A percentile compares a stretch with the other conserved stretches of the same genome.
phyloP scores from a whole-genome alignment of 1,140 invertebrate species.

The Apis dorsata region DNA sequence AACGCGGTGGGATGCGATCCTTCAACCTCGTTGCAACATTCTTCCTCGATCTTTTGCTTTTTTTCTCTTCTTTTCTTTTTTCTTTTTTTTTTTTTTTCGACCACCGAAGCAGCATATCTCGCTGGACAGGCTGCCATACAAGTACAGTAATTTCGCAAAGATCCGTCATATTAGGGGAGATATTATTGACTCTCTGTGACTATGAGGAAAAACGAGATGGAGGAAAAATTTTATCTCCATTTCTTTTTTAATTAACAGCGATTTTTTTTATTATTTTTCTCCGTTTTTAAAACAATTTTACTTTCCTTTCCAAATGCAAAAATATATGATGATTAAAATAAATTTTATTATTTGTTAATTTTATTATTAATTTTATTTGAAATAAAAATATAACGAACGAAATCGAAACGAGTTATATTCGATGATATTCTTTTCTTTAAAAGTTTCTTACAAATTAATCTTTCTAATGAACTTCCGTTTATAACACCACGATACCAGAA shows the following conservation, averaged over 20 bases:
- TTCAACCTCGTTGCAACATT: neutral
- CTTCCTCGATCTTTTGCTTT: neutral
- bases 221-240: neutral
- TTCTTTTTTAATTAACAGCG: too few species aligned
- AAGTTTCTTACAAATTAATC: neutral
- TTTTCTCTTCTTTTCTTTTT: too few species aligned
- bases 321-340: too few species aligned
- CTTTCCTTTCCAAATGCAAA: too few species aligned
- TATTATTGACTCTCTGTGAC: neutral
- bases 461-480: neutral
- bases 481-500: neutral
- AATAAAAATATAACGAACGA: too few species aligned
- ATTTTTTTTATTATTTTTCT: too few species aligned
- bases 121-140: neutral
- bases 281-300: too few species aligned
- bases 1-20: neutral
- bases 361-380: too few species aligned
- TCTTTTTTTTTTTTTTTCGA: slow-evolving; percentile 15
- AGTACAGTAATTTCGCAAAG: neutral
- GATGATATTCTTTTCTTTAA: neutral
- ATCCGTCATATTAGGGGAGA: too few species aligned
- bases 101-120: slow-evolving; percentile 1
- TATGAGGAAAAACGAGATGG: neutral
- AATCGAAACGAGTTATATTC: neutral
- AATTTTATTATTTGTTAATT: too few species aligned